Evolutionary conservation across 2,888 invertebrate species (phyloP).

Genomic region (Drosophila incognita): DNA sequence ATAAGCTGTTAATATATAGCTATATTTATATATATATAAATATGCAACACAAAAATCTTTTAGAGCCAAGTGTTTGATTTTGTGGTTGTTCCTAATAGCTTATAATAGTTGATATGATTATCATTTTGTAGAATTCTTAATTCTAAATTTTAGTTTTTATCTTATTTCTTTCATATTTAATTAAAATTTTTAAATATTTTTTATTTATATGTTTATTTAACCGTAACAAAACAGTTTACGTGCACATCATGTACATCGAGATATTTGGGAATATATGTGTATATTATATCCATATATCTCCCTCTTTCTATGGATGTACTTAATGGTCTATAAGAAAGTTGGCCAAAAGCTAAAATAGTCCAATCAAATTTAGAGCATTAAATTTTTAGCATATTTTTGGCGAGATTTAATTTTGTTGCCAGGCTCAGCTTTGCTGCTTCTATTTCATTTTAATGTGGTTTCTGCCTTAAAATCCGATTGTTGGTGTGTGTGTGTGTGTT

Average conservation of each 20-base stretch:
- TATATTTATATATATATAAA: too few species aligned
- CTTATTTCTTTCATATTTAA: not conserved
- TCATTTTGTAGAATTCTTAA: too few species aligned
- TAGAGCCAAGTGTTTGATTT: too few species aligned
- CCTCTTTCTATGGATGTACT: not conserved
- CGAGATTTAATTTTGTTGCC: constrained; percentile 34
- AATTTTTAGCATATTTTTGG: not conserved
- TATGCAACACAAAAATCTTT: too few species aligned
- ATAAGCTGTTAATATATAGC: not conserved
- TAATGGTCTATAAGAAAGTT: not conserved
- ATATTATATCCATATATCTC: not conserved
- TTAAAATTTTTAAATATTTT: fast-evolving
- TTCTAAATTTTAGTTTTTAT: too few species aligned
- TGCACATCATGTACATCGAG: not conserved
- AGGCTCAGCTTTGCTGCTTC: constrained; percentile 12
- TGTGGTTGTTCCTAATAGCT: too few species aligned
- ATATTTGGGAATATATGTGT: not conserved
- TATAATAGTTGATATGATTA: too few species aligned
- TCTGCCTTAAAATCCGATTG: constrained; percentile 45
- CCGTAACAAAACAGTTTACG: not conserved
- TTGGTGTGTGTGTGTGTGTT: constrained; percentile 39
- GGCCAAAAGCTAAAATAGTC: not conserved
- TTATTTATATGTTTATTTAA: not conserved
- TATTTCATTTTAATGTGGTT: constrained; percentile 11
- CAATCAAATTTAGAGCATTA: not conserved